Percentiles rank a stretch among this genome's conserved stretches.
Conservation (phyloP, 1,140 invertebrate genomes). For the Drosophila watanabei region DNA sequence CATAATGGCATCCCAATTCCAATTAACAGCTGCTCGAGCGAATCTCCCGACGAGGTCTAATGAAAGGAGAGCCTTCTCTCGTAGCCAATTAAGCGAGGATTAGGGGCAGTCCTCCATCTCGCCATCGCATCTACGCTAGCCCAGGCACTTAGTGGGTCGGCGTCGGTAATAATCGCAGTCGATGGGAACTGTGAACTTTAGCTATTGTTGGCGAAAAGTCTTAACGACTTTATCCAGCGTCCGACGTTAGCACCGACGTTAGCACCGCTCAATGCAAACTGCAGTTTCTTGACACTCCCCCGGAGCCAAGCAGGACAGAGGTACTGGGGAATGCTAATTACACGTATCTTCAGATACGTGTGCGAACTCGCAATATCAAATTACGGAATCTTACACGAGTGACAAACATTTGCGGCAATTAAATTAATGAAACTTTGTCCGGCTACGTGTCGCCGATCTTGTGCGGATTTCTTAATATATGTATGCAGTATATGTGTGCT, state of each 20-base stretch:
- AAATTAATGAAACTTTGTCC: conserved; percentile 59
- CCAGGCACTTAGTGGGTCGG: conserved; percentile 24
- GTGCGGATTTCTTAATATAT: conserved; percentile 14
- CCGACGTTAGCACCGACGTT: conserved; percentile 37
- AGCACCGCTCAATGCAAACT: conserved; percentile 40
- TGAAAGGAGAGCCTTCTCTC: conserved; percentile 35
- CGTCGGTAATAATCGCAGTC: conserved; percentile 39
- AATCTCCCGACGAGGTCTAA: conserved; percentile 26
- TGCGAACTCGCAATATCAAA: conserved; percentile 66
- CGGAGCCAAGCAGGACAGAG: neutral
- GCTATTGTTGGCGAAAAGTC: conserved; percentile 44
- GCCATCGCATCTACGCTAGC: neutral
- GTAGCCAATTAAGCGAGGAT: conserved; percentile 44
- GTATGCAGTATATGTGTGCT: neutral
- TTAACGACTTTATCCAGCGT: conserved; percentile 52
- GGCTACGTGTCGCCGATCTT: conserved; percentile 62
- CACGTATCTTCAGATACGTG: conserved; percentile 59
- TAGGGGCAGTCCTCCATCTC: conserved; percentile 17
- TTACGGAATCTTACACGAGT: conserved; percentile 62
- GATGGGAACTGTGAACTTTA: conserved; percentile 39
- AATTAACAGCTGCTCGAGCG: conserved; percentile 74
- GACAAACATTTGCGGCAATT: conserved; percentile 77
- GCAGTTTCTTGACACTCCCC: conserved; percentile 41
- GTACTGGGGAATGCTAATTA: conserved; percentile 51
- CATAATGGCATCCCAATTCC: conserved; percentile 56